Evolutionary conservation across 2,797 vertebrate genomes (phyloP).

Genomic region (Alectoris magna): DNA sequence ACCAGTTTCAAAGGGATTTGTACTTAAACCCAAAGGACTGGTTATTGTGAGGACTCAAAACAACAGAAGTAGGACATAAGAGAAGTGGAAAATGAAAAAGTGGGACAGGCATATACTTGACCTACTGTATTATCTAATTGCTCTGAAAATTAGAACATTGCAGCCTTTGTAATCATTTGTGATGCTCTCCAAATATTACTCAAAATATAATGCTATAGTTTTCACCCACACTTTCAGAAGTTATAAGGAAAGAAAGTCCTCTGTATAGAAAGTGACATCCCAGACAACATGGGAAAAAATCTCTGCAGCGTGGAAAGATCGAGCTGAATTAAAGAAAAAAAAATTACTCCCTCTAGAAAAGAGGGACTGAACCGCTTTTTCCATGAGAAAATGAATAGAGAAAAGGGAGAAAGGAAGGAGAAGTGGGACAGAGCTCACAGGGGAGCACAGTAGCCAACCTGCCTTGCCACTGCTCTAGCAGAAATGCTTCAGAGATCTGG

Average conservation of each 20-base stretch:
- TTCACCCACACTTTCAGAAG: neutral
- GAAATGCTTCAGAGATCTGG: neutral
- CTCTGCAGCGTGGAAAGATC: constrained; percentile 2
- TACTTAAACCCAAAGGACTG: neutral
- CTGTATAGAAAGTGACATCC: neutral
- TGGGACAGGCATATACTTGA: neutral
- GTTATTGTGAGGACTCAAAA: neutral
- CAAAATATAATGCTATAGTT: neutral
- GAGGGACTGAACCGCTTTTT: neutral
- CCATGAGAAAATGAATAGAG: constrained; percentile 40
- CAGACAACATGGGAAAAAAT: neutral
- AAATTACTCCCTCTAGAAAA: neutral
- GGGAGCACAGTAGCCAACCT: constrained; percentile 38
- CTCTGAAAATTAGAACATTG: neutral
- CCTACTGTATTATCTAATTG: neutral
- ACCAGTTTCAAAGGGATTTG: neutral
- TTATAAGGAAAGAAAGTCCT: neutral
- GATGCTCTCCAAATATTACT: neutral
- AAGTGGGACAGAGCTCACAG: constrained; percentile 44
- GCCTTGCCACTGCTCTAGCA: neutral
- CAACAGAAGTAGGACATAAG: neutral
- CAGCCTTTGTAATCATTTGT: neutral
- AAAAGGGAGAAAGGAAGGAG: neutral
- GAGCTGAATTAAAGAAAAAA: neutral
- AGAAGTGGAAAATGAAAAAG: neutral